Base-by-base conservation (phyloP, 2,113 vertebrate genomes). In the Tringa solitaria region DNA sequence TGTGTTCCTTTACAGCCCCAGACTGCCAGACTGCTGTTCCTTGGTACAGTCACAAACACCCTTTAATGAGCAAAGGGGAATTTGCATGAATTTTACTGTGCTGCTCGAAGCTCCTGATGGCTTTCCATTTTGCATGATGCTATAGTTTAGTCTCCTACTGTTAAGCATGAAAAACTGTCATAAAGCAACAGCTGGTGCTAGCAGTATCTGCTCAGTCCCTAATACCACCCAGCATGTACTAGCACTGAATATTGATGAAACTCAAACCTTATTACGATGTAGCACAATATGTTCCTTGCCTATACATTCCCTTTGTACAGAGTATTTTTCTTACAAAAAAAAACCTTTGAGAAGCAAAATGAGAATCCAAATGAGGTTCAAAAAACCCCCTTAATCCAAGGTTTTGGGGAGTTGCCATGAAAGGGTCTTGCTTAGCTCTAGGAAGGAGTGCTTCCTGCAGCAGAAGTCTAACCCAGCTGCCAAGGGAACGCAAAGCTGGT, bases 221-320 rank as follows among this genome's bases (percentile, higher is more conserved):
- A 90, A 23, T 76, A 90, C 80, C 88, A 89, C 96, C 92, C 95
- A 95, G 95, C 83, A 95, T 50, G 83, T 87, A 51, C 86, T 56
- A 65, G 85, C 61, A 39, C 60, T 96, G 96, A 95, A 90, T 91
- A 96, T 48, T 92, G 92, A 95, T 93, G 95, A 93, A 96, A 93
- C 69, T 75, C 83, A 37, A 43, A 75, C 73, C 80, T 94, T 88
- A 84, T 91, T 96, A 90, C 75, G 14, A 30, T 19, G 19, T 24
- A 59, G 59, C 64, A 84, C 93, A 93, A 68, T 94, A 74, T 80
- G 68, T 94, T 94, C 82, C 63, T 59, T 88, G 72, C 68, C 87
- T 94, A 80, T 77, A 90, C 41, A 46, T 46, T 79, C 12, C 28
- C 39, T 87, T 73, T 22, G 54, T 5, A 2, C 48, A 73, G 35